Evolutionary conservation across 1,140 invertebrate genomes (phyloP).

Genomic region (Myzus persicae): DNA sequence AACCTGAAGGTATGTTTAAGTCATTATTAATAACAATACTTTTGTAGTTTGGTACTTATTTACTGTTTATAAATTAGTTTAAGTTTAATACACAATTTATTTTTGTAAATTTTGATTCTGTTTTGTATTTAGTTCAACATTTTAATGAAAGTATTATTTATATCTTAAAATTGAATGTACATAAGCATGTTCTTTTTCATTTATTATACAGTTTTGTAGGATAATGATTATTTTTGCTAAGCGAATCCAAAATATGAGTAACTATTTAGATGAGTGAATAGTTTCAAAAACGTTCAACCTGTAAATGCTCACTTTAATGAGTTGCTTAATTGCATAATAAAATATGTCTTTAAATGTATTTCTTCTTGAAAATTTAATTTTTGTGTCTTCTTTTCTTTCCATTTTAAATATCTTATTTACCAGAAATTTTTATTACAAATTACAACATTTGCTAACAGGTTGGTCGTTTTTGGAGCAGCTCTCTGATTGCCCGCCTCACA

Average conservation of each 20-base stretch:
- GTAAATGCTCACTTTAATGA: conserved; percentile 48
- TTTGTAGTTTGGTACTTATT: conserved; percentile 32
- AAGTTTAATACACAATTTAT: conserved; percentile 41
- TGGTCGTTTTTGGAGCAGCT: conserved; percentile 58
- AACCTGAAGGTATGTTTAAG: conserved; percentile 45
- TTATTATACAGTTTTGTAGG: conserved; percentile 45
- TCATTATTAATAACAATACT: not conserved
- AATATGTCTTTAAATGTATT: conserved; percentile 37
- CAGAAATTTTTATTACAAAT: conserved; percentile 54
- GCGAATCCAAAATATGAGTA: conserved; percentile 39
- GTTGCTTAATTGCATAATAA: conserved; percentile 47
- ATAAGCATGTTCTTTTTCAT: conserved; percentile 46
- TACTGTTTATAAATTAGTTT: conserved; percentile 26
- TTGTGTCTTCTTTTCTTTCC: conserved; percentile 43
- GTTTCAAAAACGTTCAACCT: conserved; percentile 59
- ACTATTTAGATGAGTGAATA: conserved; percentile 49
- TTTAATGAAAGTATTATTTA: conserved; percentile 27
- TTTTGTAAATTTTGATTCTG: conserved; percentile 32
- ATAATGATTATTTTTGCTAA: conserved; percentile 49
- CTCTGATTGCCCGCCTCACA: conserved; percentile 56
- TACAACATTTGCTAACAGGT: conserved; percentile 58
- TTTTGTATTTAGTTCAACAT: conserved; percentile 48
- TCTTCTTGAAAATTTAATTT: conserved; percentile 51
- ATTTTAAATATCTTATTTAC: conserved; percentile 42
- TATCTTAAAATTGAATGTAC: conserved; percentile 33